Evolutionary conservation across 2,888 invertebrate genomes (phyloP), one percentile per base, ranked within the genome.

Genomic region (Apodemia mormo): DNA sequence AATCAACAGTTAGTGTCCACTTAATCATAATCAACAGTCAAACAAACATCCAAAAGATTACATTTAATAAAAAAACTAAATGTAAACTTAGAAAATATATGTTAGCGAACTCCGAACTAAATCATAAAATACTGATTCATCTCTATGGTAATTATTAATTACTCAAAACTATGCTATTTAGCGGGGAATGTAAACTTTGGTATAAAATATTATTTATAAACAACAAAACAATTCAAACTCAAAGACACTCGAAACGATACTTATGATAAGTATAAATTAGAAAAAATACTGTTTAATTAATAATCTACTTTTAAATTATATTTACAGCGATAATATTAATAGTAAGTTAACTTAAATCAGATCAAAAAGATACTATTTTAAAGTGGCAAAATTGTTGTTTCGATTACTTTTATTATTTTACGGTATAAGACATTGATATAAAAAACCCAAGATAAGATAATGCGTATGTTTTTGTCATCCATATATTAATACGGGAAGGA

Each of bases 141-240:
- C 79, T 78, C 77, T 77, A 80, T 76, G 76, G 79, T 82, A 82
- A 78, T 78, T 77, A 78, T 78, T 74, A 76, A 84, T 84, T 84
- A 88, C 58, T 58, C 58, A 58, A 84, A 81, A 79, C 87, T 92
- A 92, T 79, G 81, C 91, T 92, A 92, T 90, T 45, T 91, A 92
- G 92, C 94, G 94, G 95, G 95, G 95, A 95, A 95, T 95, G 95
- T 95, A 95, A 95, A 95, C 95, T 95, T 95, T 95, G 95, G 95
- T 95, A 95, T 95, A 93, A 92, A 92, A 92, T 92, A 92, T 91
- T 92, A 92, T 90, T 91, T 88, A 80, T 89, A 88, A 89, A 88
- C 89, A 92, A 93, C 92, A 92, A 90, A 92, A 92, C 89, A 85
- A 85, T 82, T 88, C 85, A 89, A 87, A 89, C 83, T 86, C 87